Conservation (phyloP, 2,113 vertebrate genomes). For the Gymnobelideus leadbeateri region DNA sequence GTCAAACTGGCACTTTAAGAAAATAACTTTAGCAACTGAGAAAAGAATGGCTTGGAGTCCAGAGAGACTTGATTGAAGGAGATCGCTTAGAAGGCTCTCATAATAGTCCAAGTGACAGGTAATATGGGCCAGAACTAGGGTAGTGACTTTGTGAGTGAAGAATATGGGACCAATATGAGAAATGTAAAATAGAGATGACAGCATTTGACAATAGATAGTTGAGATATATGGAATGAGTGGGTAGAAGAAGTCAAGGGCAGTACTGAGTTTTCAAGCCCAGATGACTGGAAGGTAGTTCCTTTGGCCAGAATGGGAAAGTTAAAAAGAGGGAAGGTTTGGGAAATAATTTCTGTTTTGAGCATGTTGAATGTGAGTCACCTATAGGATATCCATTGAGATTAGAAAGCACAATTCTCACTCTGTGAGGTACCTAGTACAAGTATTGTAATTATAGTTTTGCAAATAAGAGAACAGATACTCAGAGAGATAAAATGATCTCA, state of each 20-base stretch:
- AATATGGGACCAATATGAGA: background rate
- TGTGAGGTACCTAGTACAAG: too few relatives aligned
- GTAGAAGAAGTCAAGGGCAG: background rate
- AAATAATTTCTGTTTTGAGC: background rate
- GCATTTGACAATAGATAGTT: background rate
- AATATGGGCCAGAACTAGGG: background rate
- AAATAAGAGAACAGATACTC: background rate
- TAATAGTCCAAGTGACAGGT: background rate
- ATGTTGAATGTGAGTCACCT: background rate
- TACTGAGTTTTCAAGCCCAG: background rate
- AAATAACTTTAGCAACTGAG: background rate
- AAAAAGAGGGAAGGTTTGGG: background rate
- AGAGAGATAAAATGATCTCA: background rate
- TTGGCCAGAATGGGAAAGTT: background rate
- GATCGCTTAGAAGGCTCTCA: background rate
- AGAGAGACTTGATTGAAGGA: background rate
- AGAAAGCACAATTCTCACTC: background rate
- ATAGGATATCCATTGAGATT: background rate
- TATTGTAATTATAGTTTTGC: background rate
- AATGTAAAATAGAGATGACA: background rate
- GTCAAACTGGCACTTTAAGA: background rate
- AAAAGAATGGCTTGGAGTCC: background rate
- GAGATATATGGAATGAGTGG: background rate
- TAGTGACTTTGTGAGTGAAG: background rate
- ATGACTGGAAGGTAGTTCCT: background rate